phyloP scores from a whole-genome alignment of 2,888 invertebrate genomes.

The Zaprionus lineosus region DNA sequence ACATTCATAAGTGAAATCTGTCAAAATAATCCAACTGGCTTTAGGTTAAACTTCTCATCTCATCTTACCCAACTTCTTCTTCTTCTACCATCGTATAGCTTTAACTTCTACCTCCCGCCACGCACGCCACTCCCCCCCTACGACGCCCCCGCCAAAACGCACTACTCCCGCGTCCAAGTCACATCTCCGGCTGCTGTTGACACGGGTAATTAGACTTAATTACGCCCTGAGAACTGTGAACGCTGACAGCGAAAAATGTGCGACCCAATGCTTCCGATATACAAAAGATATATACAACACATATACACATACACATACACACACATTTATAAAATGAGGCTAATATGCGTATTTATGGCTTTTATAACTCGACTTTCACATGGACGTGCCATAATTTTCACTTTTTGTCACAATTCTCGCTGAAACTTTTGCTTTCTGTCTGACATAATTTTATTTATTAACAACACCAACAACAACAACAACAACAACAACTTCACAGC shows the following conservation, averaged over 20 bases:
- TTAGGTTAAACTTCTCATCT: no score
- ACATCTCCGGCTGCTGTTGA: slow-evolving; percentile 52
- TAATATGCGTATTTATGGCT: slow-evolving; percentile 77
- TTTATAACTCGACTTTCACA: slow-evolving; percentile 45
- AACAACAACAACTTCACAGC: no score
- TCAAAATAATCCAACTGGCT: slow-evolving; percentile 63
- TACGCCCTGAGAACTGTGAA: slow-evolving; percentile 62
- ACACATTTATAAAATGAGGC: slow-evolving; percentile 59
- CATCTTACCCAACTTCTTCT: no score
- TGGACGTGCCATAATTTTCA: slow-evolving; percentile 66
- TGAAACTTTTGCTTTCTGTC: slow-evolving; percentile 61
- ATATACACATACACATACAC: neutral
- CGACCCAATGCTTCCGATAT: slow-evolving; percentile 27
- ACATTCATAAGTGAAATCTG: slow-evolving; percentile 65
- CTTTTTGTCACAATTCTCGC: slow-evolving; percentile 63
- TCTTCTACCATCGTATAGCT: no score
- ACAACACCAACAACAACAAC: no score
- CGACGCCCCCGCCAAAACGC: no score
- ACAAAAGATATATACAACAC: neutral
- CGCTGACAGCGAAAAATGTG: slow-evolving; percentile 51
- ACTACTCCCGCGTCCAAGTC: neutral
- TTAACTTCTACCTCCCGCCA: no score
- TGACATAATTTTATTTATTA: slow-evolving; percentile 44
- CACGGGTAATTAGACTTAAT: slow-evolving; percentile 72
- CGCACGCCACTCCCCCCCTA: neutral